phyloP scores from a whole-genome alignment of 2,113 vertebrate genomes.

The Anoplopoma fimbria region DNA sequence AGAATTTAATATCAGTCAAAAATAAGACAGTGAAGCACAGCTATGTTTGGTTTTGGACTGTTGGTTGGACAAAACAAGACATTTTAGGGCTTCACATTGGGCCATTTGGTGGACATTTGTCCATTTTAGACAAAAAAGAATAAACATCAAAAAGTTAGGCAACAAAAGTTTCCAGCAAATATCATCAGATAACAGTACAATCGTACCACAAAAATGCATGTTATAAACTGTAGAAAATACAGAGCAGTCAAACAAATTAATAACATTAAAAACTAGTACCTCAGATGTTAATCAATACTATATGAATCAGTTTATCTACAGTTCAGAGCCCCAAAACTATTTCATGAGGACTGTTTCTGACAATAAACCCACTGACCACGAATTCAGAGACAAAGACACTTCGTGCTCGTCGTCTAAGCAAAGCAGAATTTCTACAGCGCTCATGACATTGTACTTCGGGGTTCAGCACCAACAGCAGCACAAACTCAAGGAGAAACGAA shows the following conservation, averaged over 20 bases:
- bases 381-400: background rate
- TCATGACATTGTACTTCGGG: background rate
- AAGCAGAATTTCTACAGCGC: no score
- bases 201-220: no score
- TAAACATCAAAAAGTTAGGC: background rate
- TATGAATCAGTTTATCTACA: background rate
- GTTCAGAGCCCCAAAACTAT: no score
- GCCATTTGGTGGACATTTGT: background rate
- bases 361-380: constrained; percentile 4
- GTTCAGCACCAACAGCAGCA: constrained; percentile 12
- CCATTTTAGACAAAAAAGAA: background rate
- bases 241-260: no score
- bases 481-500: constrained; percentile 26
- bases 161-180: no score
- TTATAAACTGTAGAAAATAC: background rate
- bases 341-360: background rate
- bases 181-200: no score
- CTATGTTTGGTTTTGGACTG: background rate
- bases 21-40: no score
- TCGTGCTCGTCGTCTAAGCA: constrained; percentile 16
- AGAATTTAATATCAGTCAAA: no score
- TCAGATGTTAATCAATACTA: background rate
- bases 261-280: no score
- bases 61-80: background rate
- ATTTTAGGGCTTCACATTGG: no score